These are phyloP conservation scores for Nephrotoma flavescens DNA, from an alignment of 2,888 invertebrate genomes.

Conservation along the genomic window DNA sequence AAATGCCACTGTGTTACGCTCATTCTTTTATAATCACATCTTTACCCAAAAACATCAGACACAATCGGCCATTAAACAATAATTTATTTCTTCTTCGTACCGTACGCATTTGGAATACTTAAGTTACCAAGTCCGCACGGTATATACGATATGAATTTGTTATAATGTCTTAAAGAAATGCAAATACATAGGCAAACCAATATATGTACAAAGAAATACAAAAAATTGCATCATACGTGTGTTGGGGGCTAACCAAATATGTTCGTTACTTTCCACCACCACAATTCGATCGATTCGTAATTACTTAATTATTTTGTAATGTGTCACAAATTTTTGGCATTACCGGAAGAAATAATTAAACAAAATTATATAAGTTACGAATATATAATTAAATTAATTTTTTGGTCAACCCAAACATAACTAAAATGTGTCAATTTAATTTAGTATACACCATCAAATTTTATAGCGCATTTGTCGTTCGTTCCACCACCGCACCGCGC, in stretches of 20 bases:
- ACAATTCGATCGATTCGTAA: not conserved
- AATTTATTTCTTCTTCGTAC: not conserved
- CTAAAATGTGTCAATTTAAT: not conserved
- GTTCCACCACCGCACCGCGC: not conserved
- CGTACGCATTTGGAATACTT: not conserved
- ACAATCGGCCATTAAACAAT: not conserved
- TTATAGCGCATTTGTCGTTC: not conserved
- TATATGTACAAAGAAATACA: not conserved
- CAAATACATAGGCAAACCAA: not conserved
- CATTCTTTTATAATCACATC: not conserved
- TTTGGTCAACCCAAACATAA: not conserved
- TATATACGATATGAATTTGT: not conserved
- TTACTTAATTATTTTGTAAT: not conserved
- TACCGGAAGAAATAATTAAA: not conserved
- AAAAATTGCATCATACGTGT: not conserved
- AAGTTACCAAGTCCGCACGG: not conserved
- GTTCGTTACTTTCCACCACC: not conserved
- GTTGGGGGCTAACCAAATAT: not conserved
- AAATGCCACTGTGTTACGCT: not conserved
- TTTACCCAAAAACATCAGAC: not conserved
- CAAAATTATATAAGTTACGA: not conserved
- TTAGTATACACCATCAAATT: not conserved
- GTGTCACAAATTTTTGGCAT: not conserved
- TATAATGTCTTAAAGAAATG: not conserved
- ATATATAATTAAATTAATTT: not conserved